Evolutionary conservation across 2,113 vertebrate species (phyloP), one percentile per base, ranked within the genome.

Genomic region (Centropristis striata): DNA sequence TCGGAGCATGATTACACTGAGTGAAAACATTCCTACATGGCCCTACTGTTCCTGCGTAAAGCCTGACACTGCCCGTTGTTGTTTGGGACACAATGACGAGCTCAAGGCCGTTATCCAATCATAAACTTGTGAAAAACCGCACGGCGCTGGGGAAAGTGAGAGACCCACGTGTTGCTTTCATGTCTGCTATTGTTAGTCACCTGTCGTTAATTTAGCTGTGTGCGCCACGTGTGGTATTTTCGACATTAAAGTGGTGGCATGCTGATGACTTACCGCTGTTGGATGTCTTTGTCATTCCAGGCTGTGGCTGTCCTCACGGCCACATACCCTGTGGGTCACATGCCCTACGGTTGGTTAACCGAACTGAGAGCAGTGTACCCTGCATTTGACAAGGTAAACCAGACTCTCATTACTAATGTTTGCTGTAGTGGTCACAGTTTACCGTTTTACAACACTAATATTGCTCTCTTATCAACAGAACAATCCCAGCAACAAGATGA

Each of bases 281-380:
- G 16, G 32, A n/a, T 67, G 64, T 82, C 77, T 89, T 67, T 93
- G 70, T 89, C 77, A 39, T 89, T 92, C 0, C 84, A 99, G 98
- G 98, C 98, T 0, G 98, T 99, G 84, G 98, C 98, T 0, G 98
- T 99, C 83, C 92, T 99, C 90, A 99, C 98, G 37, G 98, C 98
- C 55, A 98, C 98, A 0, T 99, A 99, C 88, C 98, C 98, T 0
- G 98, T 99, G 88, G 98, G 98, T 85, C 98, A 99, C 91, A 98
- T 99, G 98, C 98, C 98, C 0, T 99, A 99, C 20, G 98, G 98
- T 68, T 99, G 98, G 98, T 71, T 99, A 85, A 99, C 98, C 2
- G 98, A 99, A 79, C 96, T 99, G 79, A 95, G 98, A 53, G 98
- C 98, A 7, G 95, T 99, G 9, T 99, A 98, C 86, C 98, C 98